Conservation (phyloP, 92 coral and sea anemone species). For the Zoanthus sociatus region DNA sequence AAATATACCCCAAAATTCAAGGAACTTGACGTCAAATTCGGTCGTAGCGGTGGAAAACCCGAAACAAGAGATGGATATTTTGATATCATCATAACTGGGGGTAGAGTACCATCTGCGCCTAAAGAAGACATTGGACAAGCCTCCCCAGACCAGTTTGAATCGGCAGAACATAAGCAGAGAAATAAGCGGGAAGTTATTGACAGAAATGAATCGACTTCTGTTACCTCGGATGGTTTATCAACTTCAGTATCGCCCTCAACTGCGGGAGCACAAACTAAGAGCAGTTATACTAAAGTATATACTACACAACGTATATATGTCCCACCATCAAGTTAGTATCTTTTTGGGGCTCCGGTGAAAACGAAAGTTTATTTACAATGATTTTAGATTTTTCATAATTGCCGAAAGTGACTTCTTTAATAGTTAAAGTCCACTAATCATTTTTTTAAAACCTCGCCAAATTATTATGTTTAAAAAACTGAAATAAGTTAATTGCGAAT, state of each 20-base stretch:
- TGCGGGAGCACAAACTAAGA: not conserved
- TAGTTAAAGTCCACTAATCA: too few species aligned
- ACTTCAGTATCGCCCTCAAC: not conserved
- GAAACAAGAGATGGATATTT: constrained; percentile 24
- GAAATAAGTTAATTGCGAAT: too few species aligned
- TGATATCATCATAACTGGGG: not conserved
- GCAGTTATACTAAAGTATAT: not conserved
- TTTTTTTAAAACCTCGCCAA: not conserved
- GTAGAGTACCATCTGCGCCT: not conserved
- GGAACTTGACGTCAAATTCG: constrained; percentile 17
- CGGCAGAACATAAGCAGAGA: not conserved
- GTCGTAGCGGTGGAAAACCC: constrained; percentile 32
- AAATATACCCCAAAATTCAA: constrained; percentile 8
- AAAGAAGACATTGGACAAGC: not conserved
- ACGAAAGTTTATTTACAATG: not conserved
- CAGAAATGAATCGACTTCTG: not conserved
- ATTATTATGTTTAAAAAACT: too few species aligned
- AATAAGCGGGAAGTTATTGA: not conserved
- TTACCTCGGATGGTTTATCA: not conserved
- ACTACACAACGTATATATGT: not conserved
- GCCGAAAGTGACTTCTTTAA: too few species aligned
- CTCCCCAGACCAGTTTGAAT: not conserved
- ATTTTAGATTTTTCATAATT: too few species aligned
- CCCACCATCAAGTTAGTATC: not conserved
- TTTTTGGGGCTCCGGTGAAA: not conserved